Base-by-base conservation (phyloP, 2,797 vertebrate genomes). In the Tarsius wallacei region DNA sequence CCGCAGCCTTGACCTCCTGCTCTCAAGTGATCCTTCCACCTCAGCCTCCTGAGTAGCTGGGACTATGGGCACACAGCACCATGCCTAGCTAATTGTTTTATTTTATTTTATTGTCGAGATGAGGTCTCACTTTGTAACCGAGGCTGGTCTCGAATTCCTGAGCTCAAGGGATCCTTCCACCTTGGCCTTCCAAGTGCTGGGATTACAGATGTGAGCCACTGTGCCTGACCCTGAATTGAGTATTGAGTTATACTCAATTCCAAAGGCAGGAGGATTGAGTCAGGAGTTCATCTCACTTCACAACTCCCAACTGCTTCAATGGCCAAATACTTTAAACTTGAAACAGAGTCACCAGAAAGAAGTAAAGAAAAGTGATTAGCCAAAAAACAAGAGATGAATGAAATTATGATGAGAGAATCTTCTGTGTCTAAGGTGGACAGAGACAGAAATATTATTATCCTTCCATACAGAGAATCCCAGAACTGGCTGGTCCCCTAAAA, bases 341-440 rank as follows among this genome's bases (percentile, higher is more conserved):
- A 61, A 84, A 90, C 5, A 70, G 17, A 89, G 26, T 90, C 90
- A 36, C 15, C 57, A 86, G 55, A 85, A 53, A 77, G 78, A 70
- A 78, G 33, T n/a, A 17, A 94, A 86, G 28, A 21, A 63, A 91
- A 87, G 33, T 85, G 31, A 63, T 84, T 87, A 87, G 80, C n/a
- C 42, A 16, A 87, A 87, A 95, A 80, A 49, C 51, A 80, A 90
- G 59, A 94, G 64, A 66, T 74, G n/a, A 74, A 61, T 28, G 31
- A 24, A 68, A 36, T 81, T 78, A 87, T 33, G 42, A 64, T 64
- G 71, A 82, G 57, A 28, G 22, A 57, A 80, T 10, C 59, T 63
- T 47, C 21, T 47, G 28, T 78, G 17, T 66, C 84, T 81, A 78
- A 73, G 64, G 4, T 7, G 4, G 42, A 70, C 6, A 61, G 64